Conservation (phyloP, 1,140 invertebrate genomes). For the Helicoverpa zea region DNA sequence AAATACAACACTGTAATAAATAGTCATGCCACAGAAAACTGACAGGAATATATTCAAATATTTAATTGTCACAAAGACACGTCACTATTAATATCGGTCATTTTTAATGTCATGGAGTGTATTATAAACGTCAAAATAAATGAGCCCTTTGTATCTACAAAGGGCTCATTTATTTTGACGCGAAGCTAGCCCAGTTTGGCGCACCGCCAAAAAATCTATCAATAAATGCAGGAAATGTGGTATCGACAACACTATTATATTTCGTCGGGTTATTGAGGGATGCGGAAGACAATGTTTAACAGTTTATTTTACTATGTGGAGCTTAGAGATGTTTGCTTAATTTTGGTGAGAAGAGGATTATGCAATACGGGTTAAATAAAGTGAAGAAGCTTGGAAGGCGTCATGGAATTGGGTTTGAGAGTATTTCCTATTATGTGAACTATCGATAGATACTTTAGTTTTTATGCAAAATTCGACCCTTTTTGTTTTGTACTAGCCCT, state of each 20-base stretch:
- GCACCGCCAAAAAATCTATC: constrained; percentile 56
- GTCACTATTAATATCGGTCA: constrained; percentile 29
- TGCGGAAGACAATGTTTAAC: constrained; percentile 35
- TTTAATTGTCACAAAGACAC: constrained; percentile 30
- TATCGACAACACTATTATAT: constrained; percentile 70
- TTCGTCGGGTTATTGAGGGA: constrained; percentile 53
- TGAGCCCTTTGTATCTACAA: too few species aligned
- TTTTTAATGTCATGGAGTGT: constrained; percentile 27
- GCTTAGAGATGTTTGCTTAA: not conserved
- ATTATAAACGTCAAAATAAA: too few species aligned
- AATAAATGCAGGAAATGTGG: constrained; percentile 67
- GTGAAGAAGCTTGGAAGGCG: too few species aligned
- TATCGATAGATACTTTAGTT: too few species aligned
- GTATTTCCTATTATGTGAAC: too few species aligned
- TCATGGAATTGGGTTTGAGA: too few species aligned
- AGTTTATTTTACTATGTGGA: not conserved
- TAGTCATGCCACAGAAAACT: not conserved
- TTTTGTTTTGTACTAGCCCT: too few species aligned
- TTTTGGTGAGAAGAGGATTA: too few species aligned
- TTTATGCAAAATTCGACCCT: too few species aligned
- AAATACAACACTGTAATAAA: constrained; percentile 8
- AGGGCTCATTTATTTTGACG: constrained; percentile 45
- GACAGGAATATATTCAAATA: constrained; percentile 21
- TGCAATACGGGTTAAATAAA: too few species aligned
- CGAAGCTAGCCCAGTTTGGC: constrained; percentile 11